Conservation (phyloP, 30 jellyfish, hydroid and myxozoan species). For the Turritopsis rubra region DNA sequence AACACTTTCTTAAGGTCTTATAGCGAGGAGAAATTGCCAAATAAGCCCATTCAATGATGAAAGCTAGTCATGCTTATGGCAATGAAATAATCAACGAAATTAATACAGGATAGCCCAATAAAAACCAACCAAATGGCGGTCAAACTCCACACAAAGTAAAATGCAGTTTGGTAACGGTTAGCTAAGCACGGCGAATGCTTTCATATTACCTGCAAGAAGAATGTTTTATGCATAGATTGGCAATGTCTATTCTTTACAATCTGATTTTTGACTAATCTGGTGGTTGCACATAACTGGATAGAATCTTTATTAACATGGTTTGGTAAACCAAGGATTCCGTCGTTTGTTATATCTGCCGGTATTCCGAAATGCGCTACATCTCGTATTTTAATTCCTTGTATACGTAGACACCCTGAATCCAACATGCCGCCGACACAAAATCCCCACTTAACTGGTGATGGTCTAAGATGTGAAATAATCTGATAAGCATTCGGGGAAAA, state of each 20-base stretch:
- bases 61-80: too few relatives aligned
- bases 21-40: too few relatives aligned
- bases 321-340: constrained; percentile 14
- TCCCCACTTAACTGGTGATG: constrained; percentile 5
- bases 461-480: too few relatives aligned
- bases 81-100: too few relatives aligned
- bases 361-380: constrained; percentile 29
- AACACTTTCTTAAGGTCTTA: too few relatives aligned
- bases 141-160: too few relatives aligned
- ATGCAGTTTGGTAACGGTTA: too few relatives aligned
- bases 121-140: background rate
- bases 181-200: too few relatives aligned
- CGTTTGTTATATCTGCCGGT: constrained; percentile 25
- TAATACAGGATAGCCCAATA: too few relatives aligned
- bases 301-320: background rate
- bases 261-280: background rate
- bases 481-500: too few relatives aligned
- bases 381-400: constrained; percentile 14
- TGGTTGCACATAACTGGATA: background rate
- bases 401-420: constrained; percentile 39
- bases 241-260: background rate
- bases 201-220: constrained; percentile 25
- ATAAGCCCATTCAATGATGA: too few relatives aligned
- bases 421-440: too few relatives aligned
- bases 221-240: constrained; percentile 27